phyloP scores from a whole-genome alignment of 2,888 invertebrate species.

The Tigriopus californicus region DNA sequence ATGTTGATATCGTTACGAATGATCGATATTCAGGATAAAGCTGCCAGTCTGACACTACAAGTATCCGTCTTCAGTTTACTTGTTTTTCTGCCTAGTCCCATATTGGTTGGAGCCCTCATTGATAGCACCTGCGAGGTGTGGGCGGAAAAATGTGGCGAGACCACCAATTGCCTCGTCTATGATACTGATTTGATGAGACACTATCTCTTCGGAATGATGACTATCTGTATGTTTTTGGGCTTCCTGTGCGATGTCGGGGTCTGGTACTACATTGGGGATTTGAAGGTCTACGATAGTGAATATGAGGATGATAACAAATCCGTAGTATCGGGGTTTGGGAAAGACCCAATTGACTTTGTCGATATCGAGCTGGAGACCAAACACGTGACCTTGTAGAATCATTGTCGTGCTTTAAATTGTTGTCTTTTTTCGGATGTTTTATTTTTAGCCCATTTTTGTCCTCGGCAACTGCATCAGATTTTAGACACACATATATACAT shows the following conservation, averaged over 20 bases:
- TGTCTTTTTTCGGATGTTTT: no score
- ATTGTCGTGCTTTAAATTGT: no score
- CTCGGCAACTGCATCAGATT: no score
- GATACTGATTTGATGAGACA: conserved; percentile 4
- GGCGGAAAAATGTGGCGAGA: conserved; percentile 5
- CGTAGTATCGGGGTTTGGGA: no score
- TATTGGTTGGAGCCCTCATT: conserved; percentile 3
- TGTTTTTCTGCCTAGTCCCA: conserved; percentile 3
- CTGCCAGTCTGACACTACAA: background rate
- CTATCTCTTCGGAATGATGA: background rate
- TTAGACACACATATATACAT: no score
- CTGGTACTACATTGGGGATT: background rate
- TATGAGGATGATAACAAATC: no score
- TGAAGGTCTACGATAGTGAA: background rate
- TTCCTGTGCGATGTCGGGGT: conserved; percentile 1
- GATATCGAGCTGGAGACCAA: no score
- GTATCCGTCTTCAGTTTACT: background rate
- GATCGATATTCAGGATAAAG: conserved; percentile 9
- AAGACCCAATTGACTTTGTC: no score
- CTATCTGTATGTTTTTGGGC: background rate
- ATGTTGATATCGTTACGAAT: conserved; percentile 2
- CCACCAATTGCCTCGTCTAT: conserved; percentile 9
- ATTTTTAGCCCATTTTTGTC: no score
- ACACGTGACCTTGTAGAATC: no score
- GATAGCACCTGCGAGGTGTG: conserved; percentile 1